Conservation (phyloP, 2,888 invertebrate species). For the Sphaerophoria rueppellii region DNA sequence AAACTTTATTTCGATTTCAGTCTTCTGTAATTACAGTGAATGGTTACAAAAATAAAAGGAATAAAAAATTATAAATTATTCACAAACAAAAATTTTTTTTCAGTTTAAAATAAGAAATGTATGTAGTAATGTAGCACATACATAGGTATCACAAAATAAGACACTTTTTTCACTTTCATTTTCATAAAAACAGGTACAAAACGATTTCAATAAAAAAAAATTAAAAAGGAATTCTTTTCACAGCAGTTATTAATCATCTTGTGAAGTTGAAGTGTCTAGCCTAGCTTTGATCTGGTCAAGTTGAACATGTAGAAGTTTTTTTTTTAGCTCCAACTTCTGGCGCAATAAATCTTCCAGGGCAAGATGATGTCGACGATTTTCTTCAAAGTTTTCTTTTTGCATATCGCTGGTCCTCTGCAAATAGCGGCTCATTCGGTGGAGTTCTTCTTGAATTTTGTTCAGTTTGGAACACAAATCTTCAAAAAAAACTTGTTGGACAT, state of each 20-base stretch:
- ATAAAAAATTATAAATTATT: no score
- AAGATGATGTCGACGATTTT: slow-evolving; percentile 7
- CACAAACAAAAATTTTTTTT: no score
- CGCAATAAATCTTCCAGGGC: neutral
- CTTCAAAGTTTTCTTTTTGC: neutral
- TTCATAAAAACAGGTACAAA: no score
- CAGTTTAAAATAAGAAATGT: no score
- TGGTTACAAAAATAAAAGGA: no score
- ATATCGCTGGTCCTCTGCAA: neutral
- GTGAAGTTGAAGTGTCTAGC: no score
- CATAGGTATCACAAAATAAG: no score
- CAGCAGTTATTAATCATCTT: no score
- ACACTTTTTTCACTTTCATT: no score
- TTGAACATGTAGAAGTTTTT: neutral
- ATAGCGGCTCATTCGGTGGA: neutral
- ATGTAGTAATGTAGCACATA: no score
- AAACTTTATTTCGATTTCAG: neutral
- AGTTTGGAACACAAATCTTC: neutral
- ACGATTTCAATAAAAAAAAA: no score
- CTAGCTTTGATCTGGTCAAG: neutral
- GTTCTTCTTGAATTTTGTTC: neutral
- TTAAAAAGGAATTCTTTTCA: no score
- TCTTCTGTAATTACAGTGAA: neutral
- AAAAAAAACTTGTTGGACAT: neutral
- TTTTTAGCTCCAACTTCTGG: neutral